phyloP scores from a whole-genome alignment of 2,888 invertebrate genomes.

The Escarpia spicata region DNA sequence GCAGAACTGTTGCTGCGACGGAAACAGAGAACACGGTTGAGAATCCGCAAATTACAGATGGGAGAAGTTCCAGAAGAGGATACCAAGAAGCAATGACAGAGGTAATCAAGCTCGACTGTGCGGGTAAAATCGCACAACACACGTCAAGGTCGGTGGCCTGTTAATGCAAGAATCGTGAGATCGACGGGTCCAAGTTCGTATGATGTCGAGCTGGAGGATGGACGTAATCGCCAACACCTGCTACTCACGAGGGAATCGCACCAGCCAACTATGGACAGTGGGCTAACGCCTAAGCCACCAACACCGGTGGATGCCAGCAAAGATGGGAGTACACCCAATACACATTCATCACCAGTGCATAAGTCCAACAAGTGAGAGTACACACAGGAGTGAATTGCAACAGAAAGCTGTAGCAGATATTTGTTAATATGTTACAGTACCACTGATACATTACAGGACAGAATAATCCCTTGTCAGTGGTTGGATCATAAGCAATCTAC shows the following conservation, averaged over 20 bases:
- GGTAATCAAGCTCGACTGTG: background rate
- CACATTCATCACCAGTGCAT: background rate
- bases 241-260: background rate
- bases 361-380: background rate
- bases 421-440: too few relatives aligned
- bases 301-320: background rate
- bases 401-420: background rate
- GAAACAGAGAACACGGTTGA: background rate
- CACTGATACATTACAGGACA: background rate
- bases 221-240: background rate
- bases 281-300: background rate
- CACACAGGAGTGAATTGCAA: background rate
- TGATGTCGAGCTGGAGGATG: background rate
- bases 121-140: background rate
- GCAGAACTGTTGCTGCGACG: constrained; percentile 36
- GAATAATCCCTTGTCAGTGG: background rate
- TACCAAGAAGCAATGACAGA: background rate
- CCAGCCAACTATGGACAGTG: background rate
- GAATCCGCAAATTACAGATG: background rate
- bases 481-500: background rate
- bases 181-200: background rate
- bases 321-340: background rate
- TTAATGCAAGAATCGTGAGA: background rate
- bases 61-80: background rate
- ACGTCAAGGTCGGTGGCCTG: background rate